Conservation (phyloP, 2,113 vertebrate species). For the Microcebus ravelobensis region DNA sequence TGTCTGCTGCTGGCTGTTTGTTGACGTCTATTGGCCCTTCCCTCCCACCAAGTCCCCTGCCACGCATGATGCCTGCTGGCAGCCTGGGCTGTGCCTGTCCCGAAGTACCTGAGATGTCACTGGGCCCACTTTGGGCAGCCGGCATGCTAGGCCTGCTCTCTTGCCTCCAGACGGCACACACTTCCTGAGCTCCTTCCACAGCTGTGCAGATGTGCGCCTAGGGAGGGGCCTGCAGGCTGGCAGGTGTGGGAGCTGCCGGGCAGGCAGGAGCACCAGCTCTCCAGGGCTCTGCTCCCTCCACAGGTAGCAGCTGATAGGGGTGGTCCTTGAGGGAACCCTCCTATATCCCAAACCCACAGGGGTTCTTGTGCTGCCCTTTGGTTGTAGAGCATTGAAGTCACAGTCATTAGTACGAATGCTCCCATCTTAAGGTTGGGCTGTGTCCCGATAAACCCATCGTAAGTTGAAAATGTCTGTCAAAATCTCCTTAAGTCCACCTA, state of each 20-base stretch:
- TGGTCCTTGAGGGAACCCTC: neutral
- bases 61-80: rapidly evolving
- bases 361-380: neutral
- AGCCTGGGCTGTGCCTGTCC: neutral
- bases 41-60: neutral
- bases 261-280: neutral
- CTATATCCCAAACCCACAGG: neutral
- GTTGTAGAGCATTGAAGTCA: neutral
- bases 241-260: neutral
- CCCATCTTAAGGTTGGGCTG: too few relatives aligned
- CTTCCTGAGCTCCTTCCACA: too few relatives aligned
- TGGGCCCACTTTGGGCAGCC: too few relatives aligned
- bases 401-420: neutral
- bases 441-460: too few relatives aligned
- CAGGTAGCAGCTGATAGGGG: neutral
- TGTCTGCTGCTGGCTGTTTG: neutral
- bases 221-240: neutral
- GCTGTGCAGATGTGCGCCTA: too few relatives aligned
- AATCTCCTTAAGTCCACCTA: too few relatives aligned
- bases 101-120: rapidly evolving
- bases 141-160: neutral
- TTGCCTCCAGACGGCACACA: rapidly evolving
- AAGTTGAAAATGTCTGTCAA: too few relatives aligned
- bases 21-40: too few relatives aligned
- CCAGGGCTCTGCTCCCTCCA: neutral